Evolutionary conservation across 2,888 invertebrate genomes (phyloP), one percentile per base, ranked within the genome.

Genomic region (Caenorhabditis sinica): DNA sequence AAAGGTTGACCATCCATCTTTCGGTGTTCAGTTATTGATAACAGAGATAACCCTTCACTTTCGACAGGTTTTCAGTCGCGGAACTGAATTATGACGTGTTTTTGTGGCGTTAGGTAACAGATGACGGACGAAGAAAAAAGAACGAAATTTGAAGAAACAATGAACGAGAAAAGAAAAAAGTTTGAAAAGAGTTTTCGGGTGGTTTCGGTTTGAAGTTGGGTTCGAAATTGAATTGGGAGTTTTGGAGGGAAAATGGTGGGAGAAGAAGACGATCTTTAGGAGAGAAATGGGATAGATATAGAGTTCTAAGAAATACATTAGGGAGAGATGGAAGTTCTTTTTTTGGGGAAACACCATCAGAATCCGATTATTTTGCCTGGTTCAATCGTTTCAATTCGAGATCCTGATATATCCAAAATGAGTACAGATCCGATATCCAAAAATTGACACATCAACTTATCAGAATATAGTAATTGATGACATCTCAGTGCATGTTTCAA

Each of bases 51-150:
- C 36, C 25, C 17, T 51, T 49, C 20, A 49, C 20, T 49, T 51
- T 60, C 60, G 65, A 69, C 76, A 45, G 76, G 75, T 75, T 75
- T 75, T 66, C 75, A 66, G 75, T 75, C 76, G 68, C 68, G 68
- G 76, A 68, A 69, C 68, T 69, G 33, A 36, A 51, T 60, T 60
- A 51, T 76, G 65, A 75, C 56, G 63, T 75, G 45, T 75, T 65
- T 53, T 74, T 53, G 2, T 28, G 4, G 43, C 30, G 45, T 23
- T 28, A 53, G 43, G 71, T 56, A 53, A 43, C n/a, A 45, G 49
- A 60, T 61, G 56, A 40, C 13, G 51, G 56, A 33, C 13, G 25
- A 45, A 60, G 56, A 72, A 49, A 60, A 45, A 36, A 72, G 40
- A 45, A 45, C 60, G 60, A 15, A 53, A 33, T 33, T 68, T 33